Evolutionary conservation across 2,113 vertebrate species (phyloP).

Genomic region (Scopus umbretta): DNA sequence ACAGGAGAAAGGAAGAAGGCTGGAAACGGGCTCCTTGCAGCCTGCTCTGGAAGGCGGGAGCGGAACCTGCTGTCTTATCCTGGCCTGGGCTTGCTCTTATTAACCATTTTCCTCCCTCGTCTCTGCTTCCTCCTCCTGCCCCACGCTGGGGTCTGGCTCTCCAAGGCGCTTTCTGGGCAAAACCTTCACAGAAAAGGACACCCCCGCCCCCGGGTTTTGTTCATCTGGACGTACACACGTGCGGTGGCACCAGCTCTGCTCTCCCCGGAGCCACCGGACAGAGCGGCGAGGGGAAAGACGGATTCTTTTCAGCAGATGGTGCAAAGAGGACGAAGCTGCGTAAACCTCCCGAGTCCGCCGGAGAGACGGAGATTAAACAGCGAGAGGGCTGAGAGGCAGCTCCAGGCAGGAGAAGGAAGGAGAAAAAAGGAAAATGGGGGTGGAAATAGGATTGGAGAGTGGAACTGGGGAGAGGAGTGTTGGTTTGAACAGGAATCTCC

Average conservation of each 20-base stretch:
- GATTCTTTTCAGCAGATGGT: slow-evolving; percentile 48
- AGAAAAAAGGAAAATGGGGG: slow-evolving; percentile 35
- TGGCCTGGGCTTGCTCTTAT: background rate
- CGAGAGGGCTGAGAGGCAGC: slow-evolving; percentile 16
- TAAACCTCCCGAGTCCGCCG: slow-evolving; percentile 29
- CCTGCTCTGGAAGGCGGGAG: background rate
- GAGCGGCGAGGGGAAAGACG: background rate
- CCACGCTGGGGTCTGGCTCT: background rate
- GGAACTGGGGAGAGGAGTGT: slow-evolving; percentile 6
- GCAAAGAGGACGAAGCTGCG: slow-evolving; percentile 37
- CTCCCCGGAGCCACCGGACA: background rate
- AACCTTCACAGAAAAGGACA: background rate
- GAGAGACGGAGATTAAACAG: slow-evolving; percentile 57
- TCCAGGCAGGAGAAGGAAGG: slow-evolving; percentile 4
- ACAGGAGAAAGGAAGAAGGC: background rate
- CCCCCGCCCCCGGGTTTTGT: background rate
- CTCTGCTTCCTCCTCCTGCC: background rate
- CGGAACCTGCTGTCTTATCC: background rate
- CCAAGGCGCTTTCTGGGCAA: background rate
- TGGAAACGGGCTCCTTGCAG: background rate
- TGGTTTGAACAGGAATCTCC: slow-evolving; percentile 15
- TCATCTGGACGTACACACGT: background rate
- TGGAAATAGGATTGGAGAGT: slow-evolving; percentile 28
- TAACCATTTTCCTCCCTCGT: background rate
- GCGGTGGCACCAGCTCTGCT: background rate